These are phyloP conservation scores for Trypoxylus dichotomus DNA, from an alignment of 1,140 invertebrate genomes.

Conservation along the genomic window DNA sequence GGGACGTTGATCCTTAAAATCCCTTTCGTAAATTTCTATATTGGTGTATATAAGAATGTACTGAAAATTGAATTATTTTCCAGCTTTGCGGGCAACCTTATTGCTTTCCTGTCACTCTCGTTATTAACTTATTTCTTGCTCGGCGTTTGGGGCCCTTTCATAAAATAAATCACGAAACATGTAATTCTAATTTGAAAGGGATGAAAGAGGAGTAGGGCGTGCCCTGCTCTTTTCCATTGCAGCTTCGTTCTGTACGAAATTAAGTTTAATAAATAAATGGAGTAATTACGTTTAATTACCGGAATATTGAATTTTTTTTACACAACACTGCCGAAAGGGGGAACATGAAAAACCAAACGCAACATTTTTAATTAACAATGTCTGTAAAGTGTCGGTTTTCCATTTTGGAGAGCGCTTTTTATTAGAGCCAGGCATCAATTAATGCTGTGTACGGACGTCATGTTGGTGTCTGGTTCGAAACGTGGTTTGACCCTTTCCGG, in stretches of 20 bases:
- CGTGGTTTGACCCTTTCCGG: too few species aligned
- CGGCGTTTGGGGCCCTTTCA: not conserved
- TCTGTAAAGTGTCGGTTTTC: not conserved
- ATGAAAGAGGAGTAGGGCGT: not conserved
- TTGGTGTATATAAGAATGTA: not conserved
- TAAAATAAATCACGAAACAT: not conserved
- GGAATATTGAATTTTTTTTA: not conserved
- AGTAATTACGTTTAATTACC: not conserved
- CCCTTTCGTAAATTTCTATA: not conserved
- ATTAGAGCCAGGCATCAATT: too few species aligned
- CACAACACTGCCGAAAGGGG: not conserved
- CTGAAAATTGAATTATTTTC: not conserved
- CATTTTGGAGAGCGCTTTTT: not conserved
- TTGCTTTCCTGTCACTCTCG: not conserved
- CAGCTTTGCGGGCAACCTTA: not conserved
- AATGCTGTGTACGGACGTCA: too few species aligned
- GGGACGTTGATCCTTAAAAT: not conserved
- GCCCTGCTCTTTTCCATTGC: not conserved
- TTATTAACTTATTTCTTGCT: not conserved
- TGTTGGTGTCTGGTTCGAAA: too few species aligned
- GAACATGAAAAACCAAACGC: not conserved
- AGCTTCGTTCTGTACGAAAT: not conserved
- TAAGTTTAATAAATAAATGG: not conserved
- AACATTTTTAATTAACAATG: not conserved
- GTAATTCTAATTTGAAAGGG: not conserved